Base-by-base conservation (phyloP, 2,797 vertebrate genomes). In the Streptopelia turtur region DNA sequence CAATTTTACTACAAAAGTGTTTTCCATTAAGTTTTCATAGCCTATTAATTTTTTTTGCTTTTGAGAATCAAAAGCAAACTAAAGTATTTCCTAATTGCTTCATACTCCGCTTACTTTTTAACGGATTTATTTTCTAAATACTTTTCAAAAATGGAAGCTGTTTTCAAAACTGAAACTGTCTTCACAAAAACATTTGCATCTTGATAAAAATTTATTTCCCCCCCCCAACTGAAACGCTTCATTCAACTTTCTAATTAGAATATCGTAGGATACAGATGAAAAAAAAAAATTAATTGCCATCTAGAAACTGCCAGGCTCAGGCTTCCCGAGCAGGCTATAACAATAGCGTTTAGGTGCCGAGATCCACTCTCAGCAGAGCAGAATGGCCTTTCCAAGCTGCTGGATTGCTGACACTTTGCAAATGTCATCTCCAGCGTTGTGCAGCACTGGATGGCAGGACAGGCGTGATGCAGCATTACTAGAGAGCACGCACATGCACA, bases 391-490 rank as follows among this genome's bases (percentile, higher is more conserved):
- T 87, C 56, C 55, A 61, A 89, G 41, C 53, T 82, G 86, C 70
- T 70, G 76, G 70, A 56, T 27, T 57, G 68, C 63, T 71, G 90
- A 71, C 75, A 74, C 90, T 90, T 71, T 59, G 84, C 35, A 95
- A 94, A 95, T 93, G 93, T 71, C 96, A 92, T 14, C 77, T 77
- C 66, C 47, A 31, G 76, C 6, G 20, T 21, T 63, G 61, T 14
- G 55, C 83, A 70, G 83, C 72, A 60, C 45, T 6, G 76, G 59
- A 71, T 53, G 64, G 83, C 4, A 1, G 47, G 79, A 47, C 45
- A 68, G 60, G 63, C 11, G 1, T 77, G 79, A 87, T 16, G 27
- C 24, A 79, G 59, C 70, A 52, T 65, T 60, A 52, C 50, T 33
- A 27, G 30, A 77, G 45, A 92, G 52, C 49, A 77, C 1, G 6